A percentile compares a stretch with the other conserved stretches of the same genome.
Conservation (phyloP, 2,797 vertebrate species). For the Limosa lapponica region DNA sequence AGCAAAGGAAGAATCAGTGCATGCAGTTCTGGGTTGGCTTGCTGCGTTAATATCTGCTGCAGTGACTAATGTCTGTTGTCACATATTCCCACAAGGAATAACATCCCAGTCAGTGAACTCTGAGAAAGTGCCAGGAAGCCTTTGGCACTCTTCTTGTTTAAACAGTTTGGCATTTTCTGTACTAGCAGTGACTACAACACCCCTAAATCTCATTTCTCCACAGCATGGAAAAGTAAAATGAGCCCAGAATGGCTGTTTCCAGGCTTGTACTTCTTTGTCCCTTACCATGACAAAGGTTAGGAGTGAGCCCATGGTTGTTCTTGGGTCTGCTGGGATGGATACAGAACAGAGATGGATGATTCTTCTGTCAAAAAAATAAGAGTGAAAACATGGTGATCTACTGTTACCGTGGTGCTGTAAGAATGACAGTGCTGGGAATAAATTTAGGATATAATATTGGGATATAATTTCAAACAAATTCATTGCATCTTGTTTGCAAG, state of each 20-base stretch:
- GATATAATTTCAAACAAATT: background rate
- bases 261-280: background rate
- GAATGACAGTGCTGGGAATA: background rate
- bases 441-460: background rate
- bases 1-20: background rate
- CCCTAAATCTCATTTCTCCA: background rate
- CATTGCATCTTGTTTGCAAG: background rate
- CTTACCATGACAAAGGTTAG: background rate
- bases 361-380: background rate
- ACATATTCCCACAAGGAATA: slow-evolving; percentile 44
- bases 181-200: background rate
- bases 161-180: slow-evolving; percentile 1
- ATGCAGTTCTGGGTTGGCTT: background rate
- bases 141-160: background rate
- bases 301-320: background rate
- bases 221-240: background rate
- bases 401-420: background rate
- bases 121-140: background rate
- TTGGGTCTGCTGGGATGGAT: background rate
- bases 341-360: background rate
- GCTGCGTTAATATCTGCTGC: background rate
- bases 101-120: slow-evolving; percentile 30
- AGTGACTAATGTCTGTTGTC: slow-evolving; percentile 57
- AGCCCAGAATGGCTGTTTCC: background rate
- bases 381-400: background rate